phyloP scores from a whole-genome alignment of 2,888 invertebrate genomes.

The Cryptocheilus praepositus region DNA sequence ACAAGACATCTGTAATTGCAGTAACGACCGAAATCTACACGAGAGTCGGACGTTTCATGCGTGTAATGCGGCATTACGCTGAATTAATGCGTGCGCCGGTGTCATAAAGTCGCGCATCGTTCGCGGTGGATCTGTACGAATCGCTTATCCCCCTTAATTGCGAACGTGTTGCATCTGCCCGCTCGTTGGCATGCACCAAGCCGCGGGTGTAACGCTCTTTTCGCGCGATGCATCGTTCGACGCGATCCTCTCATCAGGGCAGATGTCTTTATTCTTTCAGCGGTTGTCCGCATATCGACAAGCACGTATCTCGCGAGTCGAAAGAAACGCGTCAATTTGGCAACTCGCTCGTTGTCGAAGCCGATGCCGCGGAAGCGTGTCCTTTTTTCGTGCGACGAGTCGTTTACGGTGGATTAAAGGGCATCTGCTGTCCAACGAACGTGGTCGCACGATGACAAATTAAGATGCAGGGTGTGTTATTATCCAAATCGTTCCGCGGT shows the following conservation, averaged over 20 bases:
- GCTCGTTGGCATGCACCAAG: not conserved
- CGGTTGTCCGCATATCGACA: conserved; percentile 27
- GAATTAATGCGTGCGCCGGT: conserved; percentile 5
- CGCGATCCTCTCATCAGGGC: conserved; percentile 23
- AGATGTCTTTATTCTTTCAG: conserved; percentile 44
- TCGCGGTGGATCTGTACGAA: not conserved
- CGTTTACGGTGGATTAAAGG: not conserved
- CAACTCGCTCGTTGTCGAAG: too few species aligned
- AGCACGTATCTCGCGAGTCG: conserved; percentile 3
- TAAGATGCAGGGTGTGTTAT: not conserved
- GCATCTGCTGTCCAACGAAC: not conserved
- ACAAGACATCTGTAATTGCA: not conserved
- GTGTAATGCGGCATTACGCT: not conserved
- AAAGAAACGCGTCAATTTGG: not conserved
- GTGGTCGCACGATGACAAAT: not conserved
- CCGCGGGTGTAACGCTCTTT: conserved; percentile 1
- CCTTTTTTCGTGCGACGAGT: not conserved
- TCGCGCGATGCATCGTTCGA: conserved; percentile 7
- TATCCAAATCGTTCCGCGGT: not conserved
- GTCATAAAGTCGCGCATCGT: conserved; percentile 2
- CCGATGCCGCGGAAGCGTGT: too few species aligned
- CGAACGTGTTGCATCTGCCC: conserved; percentile 32
- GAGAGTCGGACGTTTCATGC: not conserved
- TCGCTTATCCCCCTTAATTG: conserved; percentile 15
- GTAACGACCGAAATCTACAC: not conserved